phyloP scores from a whole-genome alignment of 1,140 invertebrate genomes.

The Pseudomyrmex cubaensis region DNA sequence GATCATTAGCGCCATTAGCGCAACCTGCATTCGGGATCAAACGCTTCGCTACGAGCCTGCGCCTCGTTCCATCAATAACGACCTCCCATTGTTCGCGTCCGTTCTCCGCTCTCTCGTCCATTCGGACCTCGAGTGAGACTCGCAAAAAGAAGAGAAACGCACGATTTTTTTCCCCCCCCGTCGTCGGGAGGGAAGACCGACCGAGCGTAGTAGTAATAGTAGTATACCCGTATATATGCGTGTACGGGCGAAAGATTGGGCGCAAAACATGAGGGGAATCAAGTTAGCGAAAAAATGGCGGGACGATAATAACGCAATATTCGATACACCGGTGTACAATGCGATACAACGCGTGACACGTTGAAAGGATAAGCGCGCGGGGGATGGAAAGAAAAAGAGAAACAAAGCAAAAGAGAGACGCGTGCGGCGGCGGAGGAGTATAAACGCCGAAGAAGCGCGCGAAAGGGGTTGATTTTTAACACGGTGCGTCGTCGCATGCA shows the following conservation, averaged over 20 bases:
- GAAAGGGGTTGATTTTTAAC: constrained; percentile 35
- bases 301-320: neutral
- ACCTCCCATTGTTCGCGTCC: constrained; percentile 44
- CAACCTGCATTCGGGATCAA: constrained; percentile 56
- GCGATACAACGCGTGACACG: too few relatives aligned
- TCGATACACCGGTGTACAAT: too few relatives aligned
- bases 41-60: constrained; percentile 25
- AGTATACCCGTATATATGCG: neutral
- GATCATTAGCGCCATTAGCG: constrained; percentile 55
- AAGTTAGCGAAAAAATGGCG: neutral
- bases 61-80: constrained; percentile 55
- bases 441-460: neutral
- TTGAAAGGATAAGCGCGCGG: neutral
- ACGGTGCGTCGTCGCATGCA: neutral
- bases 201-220: too few relatives aligned
- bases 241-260: neutral
- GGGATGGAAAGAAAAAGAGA: neutral
- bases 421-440: neutral
- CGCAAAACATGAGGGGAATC: neutral
- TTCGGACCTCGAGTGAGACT: constrained; percentile 18
- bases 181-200: neutral
- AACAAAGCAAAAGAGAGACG: neutral
- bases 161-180: neutral
- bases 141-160: neutral
- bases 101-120: constrained; percentile 9